Base-by-base conservation (phyloP, 2,888 invertebrate species). In the Acanthacorydalis orientalis region DNA sequence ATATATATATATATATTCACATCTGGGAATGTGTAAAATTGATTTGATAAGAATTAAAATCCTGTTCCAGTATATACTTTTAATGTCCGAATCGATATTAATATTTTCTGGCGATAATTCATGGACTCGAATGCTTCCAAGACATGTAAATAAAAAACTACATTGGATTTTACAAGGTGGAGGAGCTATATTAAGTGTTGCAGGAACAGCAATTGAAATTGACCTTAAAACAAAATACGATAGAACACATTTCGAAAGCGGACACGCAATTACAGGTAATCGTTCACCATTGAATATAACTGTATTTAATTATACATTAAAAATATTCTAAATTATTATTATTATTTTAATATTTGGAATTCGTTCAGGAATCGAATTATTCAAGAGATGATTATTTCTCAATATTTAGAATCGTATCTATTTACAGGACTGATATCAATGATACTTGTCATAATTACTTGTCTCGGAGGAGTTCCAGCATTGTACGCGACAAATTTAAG, bases 401-500 rank as follows among this genome's bases (percentile, higher is more conserved):
- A n/a, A n/a, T n/a, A n/a, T n/a, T n/a, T n/a, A n/a, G n/a, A n/a
- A n/a, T n/a, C n/a, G n/a, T n/a, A n/a, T n/a, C n/a, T n/a, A n/a
- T 40, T 59, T 60, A 35, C 52, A 62, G 63, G 63, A 50, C 50
- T 62, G 14, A 54, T 61, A 37, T 57, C 60, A 11, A 57, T 61
- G 56, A 56, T 61, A 32, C 48, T 62, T 8, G 47, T 62, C 2
- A 51, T 60, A 11, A 39, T 60, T 8, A 56, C 59, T 0, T 40
- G 59, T 9, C 14, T 56, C 4, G 47, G 57, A 12, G 63, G 64
- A 10, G 33, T 59, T 7, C 51, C 56, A 16, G 57, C 59, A 1
- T 52, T 54, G 35, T 58, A 59, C 47, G 50, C 60, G 4, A 48
- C 54, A 35, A 47, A 56, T 46, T 46, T 61, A 32, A 55, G 54